Conservation (phyloP, 2,797 vertebrate species). For the Decapterus maruadsi region DNA sequence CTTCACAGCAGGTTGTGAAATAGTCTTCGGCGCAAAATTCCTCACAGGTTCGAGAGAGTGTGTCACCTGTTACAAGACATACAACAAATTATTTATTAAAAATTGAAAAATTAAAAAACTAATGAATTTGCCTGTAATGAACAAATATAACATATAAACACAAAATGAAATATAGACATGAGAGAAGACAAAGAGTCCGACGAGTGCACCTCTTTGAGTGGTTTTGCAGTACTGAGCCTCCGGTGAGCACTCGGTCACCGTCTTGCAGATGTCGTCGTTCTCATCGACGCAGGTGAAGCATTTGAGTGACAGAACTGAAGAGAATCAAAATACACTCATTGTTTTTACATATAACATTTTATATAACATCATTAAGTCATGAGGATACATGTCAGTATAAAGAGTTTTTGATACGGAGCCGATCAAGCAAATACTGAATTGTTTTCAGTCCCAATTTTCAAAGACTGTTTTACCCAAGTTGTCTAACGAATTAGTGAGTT, state of each 20-base stretch:
- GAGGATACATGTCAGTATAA: not conserved
- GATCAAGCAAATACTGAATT: not conserved
- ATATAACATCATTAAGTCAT: not conserved
- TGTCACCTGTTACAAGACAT: constrained; percentile 31
- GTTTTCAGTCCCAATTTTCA: not conserved
- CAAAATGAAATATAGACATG: not conserved
- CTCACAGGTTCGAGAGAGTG: constrained; percentile 53
- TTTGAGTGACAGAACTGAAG: constrained; percentile 64
- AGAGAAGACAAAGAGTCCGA: not conserved
- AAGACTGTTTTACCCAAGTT: too few relatives aligned
- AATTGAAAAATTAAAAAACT: too few relatives aligned
- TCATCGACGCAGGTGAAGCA: constrained; percentile 64
- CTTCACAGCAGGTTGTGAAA: constrained; percentile 46
- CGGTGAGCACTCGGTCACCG: not conserved
- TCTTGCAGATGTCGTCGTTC: constrained; percentile 50
- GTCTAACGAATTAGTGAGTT: too few relatives aligned
- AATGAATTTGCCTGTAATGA: not conserved
- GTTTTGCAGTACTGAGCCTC: constrained; percentile 63
- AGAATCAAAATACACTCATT: not conserved
- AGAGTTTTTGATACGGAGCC: not conserved
- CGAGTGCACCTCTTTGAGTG: constrained; percentile 5
- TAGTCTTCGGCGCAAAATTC: constrained; percentile 36
- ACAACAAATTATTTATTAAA: not conserved
- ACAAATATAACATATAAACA: not conserved
- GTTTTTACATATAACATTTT: not conserved